Evolutionary conservation across 2,888 invertebrate genomes (phyloP), one percentile per base, ranked within the genome.

Genomic region (Odontomyia ornata): DNA sequence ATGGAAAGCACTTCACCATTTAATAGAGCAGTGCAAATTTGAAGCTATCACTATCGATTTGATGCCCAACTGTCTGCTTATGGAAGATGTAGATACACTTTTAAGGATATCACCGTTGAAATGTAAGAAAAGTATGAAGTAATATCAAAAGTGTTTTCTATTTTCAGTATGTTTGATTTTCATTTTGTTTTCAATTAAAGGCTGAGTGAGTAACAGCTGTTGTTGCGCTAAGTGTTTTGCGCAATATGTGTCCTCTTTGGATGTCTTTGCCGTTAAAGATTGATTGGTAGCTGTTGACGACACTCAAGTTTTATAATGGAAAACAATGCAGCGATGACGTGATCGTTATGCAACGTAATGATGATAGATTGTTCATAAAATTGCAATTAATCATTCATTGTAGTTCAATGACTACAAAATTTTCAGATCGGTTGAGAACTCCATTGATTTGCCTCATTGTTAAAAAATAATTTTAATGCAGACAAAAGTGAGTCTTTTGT

Each of bases 21-120:
- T 13, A 18, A 21, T 1, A 21, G n/a, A n/a, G n/a, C 23, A 21
- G 21, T 13, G 60, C 11, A 5, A 7, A 23, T 13, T 4, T 11
- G 60, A 25, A 23, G 60, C 60, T 60, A 52, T 52, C 52, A 18
- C 15, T 52, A 60, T 60, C 60, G 60, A 60, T 60, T 21, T 25
- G 9, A 60, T 60, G 25, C 23, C 23, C 1, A 25, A 23, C 13
- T 23, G 13, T 21, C 60, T 21, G 4, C 25, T 0, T 25, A 60
- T 25, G 52, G n/a, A 36, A 52, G 52, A 52, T 15, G n/a, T 4
- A 15, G 15, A n/a, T 18, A 52, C 60, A 23, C 25, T 25, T 23
- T 23, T 60, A 13, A 60, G 52, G 52, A 52, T 52, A 52, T 52
- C 52, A 9, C 18, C 52, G 5, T 52, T 52, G 52, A 52, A 4